These are phyloP conservation scores for Cryptoprocta ferox DNA, from an alignment of 2,797 vertebrate genomes.

Conservation along the genomic window DNA sequence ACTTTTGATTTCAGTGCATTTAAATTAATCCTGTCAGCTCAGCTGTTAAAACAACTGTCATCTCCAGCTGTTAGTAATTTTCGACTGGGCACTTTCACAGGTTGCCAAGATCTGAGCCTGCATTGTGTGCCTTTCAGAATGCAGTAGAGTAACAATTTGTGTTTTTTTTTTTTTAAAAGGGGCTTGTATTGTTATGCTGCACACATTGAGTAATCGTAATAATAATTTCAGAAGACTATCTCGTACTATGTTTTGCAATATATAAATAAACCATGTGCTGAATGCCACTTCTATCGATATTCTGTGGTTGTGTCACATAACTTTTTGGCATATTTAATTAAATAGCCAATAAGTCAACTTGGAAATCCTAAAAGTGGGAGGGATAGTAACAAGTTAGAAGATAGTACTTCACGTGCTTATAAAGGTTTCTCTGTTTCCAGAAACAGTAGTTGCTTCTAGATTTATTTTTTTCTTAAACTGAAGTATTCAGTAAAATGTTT, in stretches of 20 bases:
- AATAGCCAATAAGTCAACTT: neutral
- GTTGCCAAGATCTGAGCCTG: slow-evolving; percentile 91
- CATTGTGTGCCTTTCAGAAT: slow-evolving; percentile 86
- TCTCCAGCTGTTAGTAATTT: slow-evolving; percentile 99
- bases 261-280: slow-evolving; percentile 69
- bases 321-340: neutral
- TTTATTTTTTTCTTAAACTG: slow-evolving; percentile 18
- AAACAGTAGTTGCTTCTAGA: slow-evolving; percentile 63
- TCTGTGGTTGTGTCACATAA: neutral
- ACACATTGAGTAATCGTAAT: slow-evolving; percentile 75
- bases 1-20: slow-evolving; percentile 99
- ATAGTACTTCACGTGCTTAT: neutral
- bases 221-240: slow-evolving; percentile 68
- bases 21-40: slow-evolving; percentile 99
- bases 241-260: slow-evolving; percentile 74
- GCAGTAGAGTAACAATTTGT: slow-evolving; percentile 84
- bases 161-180: slow-evolving; percentile 80
- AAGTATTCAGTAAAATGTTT: neutral
- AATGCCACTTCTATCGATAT: slow-evolving; percentile 63
- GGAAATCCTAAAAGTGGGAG: neutral
- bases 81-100: slow-evolving; percentile 96
- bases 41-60: slow-evolving; percentile 99
- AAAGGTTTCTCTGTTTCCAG: slow-evolving; percentile 30
- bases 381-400: neutral
- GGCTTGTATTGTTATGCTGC: slow-evolving; percentile 73